Evolutionary conservation across 1,140 invertebrate genomes (phyloP), one percentile per base, ranked within the genome.

Genomic region (Cardiocondyla obscurior): DNA sequence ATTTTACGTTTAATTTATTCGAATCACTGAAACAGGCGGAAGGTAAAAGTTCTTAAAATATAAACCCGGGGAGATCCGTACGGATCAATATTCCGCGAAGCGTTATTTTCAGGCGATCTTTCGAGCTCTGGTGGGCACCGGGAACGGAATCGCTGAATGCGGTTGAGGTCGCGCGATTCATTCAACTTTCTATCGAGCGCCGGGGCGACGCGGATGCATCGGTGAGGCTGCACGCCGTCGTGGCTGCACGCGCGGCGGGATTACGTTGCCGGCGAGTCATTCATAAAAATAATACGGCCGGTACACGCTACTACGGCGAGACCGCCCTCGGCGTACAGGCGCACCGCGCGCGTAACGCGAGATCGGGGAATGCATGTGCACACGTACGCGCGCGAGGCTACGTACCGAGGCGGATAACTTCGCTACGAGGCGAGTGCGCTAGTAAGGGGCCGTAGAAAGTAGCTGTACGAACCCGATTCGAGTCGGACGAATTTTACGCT

Each of bases 231-330:
- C 42, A 76, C 64, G 70, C 36, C 67, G 76, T 33, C 77, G 76
- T 70, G 69, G 82, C 81, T 88, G 85, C 86, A 82, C 76, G 85
- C 70, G 74, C 42, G 70, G 74, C 42, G 70, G 81, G 51, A 86
- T 88, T 86, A 89, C 84, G 83, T 81, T 67, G 77, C 57, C 64
- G 64, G 73, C 84, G 85, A 91, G 90, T 89, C 91, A 92, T 92
- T 92, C 91, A 92, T 91, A 91, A 92, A 92, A 92, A 92, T 92
- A 91, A 89, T 89, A 79, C 83, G 87, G 79, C 73, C 64, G 81
- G 60, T 83, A 84, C 79, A 90, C 89, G 72, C 77, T 82, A 88
- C 83, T 88, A 87, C 85, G 82, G 82, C 8, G 67, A 58, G 46
- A 62, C 10, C 30, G 74, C 67, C 67, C 72, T 84, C 58, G 65